These are phyloP conservation scores for Brachionus paranguensis DNA, from an alignment of 1,140 invertebrate genomes.

Conservation along the genomic window DNA sequence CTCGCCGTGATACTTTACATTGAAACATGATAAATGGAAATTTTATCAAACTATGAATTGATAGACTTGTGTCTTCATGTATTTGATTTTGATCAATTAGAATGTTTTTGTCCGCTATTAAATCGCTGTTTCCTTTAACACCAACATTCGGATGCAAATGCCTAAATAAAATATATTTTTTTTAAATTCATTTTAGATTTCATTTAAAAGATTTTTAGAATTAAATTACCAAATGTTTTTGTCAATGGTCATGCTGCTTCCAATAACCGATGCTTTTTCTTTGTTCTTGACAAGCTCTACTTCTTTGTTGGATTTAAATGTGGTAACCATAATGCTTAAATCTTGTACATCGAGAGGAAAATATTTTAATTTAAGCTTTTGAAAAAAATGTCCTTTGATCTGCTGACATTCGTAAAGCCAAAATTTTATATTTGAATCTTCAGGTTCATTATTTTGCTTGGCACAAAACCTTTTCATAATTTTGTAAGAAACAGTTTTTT, in stretches of 20 bases:
- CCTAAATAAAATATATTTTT: constrained; percentile 39
- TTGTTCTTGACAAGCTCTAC: constrained; percentile 19
- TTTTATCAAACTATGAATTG: neutral
- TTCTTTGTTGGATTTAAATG: constrained; percentile 30
- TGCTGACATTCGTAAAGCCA: neutral
- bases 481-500: neutral
- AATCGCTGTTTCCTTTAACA: constrained; percentile 41
- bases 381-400: constrained; percentile 17
- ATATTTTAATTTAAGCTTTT: neutral
- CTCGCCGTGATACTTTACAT: constrained; percentile 43
- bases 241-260: constrained; percentile 32
- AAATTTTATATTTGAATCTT: neutral
- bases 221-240: constrained; percentile 20
- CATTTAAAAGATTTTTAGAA: neutral
- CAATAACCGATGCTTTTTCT: neutral
- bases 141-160: constrained; percentile 44
- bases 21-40: constrained; percentile 42
- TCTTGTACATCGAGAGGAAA: constrained; percentile 33
- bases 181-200: neutral
- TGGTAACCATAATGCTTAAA: constrained; percentile 36
- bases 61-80: neutral
- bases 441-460: neutral
- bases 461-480: neutral
- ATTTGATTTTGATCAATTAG: neutral
- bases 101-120: constrained; percentile 40